phyloP scores from a whole-genome alignment of 2,113 vertebrate genomes.

The Symphodus melops region DNA sequence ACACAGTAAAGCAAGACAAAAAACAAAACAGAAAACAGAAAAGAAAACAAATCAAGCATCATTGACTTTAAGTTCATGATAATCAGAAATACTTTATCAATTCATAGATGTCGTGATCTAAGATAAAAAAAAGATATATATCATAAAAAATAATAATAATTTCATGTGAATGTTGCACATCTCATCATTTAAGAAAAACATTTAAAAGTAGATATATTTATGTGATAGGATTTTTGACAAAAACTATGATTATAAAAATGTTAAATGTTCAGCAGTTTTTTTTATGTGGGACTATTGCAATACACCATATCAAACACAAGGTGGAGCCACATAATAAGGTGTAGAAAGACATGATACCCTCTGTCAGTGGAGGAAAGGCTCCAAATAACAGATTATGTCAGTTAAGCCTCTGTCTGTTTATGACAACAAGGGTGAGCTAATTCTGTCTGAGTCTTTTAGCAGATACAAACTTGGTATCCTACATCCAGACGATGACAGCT shows the following conservation, averaged over 20 bases:
- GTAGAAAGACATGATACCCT: not conserved
- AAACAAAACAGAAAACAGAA: too few relatives aligned
- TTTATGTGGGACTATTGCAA: conserved; percentile 12
- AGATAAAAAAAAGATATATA: not conserved
- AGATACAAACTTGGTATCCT: conserved; percentile 23
- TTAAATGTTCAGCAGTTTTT: not conserved
- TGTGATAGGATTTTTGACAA: not conserved
- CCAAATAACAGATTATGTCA: too few relatives aligned
- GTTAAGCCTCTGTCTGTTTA: too few relatives aligned
- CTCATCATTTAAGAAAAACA: too few relatives aligned
- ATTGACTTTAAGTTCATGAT: too few relatives aligned
- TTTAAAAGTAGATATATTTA: not conserved
- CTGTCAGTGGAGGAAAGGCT: not conserved
- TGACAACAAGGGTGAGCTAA: too few relatives aligned
- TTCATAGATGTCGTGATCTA: not conserved
- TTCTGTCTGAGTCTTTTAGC: conserved; percentile 12
- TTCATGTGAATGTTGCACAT: not conserved
- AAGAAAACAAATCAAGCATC: too few relatives aligned
- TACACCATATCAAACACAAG: conserved; percentile 47
- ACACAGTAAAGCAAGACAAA: too few relatives aligned
- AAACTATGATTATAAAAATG: not conserved
- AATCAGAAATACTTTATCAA: too few relatives aligned
- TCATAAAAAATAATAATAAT: too few relatives aligned
- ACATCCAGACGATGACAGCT: conserved; percentile 46
- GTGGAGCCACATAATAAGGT: conserved; percentile 70